Evolutionary conservation across 2,888 invertebrate species (phyloP).

Genomic region (Antitype chi): DNA sequence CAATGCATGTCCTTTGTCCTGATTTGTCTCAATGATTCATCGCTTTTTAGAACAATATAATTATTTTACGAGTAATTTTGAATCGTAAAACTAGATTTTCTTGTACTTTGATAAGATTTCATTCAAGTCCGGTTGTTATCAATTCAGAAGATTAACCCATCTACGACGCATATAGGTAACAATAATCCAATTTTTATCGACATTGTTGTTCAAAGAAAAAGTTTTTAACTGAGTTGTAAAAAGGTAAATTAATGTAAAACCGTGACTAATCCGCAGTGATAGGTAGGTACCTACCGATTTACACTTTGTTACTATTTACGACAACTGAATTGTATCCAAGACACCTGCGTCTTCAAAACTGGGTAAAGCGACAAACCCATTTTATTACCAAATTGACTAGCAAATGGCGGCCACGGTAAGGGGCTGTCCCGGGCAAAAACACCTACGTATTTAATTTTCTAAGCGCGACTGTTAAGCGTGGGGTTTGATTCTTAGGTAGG

Average conservation of each 20-base stretch:
- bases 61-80: background rate
- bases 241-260: background rate
- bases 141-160: slow-evolving; percentile 3
- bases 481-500: background rate
- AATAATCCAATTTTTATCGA: background rate
- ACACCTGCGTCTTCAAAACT: slow-evolving; percentile 37
- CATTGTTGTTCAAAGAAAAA: background rate
- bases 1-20: slow-evolving; percentile 53
- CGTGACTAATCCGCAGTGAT: background rate
- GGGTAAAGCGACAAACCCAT: background rate
- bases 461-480: background rate
- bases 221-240: background rate
- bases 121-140: slow-evolving; percentile 35
- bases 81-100: slow-evolving; percentile 14
- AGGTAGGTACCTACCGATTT: slow-evolving; percentile 18
- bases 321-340: slow-evolving; percentile 8
- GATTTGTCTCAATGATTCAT: slow-evolving; percentile 43
- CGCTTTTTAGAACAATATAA: slow-evolving; percentile 21
- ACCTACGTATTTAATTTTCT: background rate
- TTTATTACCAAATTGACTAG: no score
- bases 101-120: slow-evolving; percentile 26
- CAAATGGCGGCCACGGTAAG: background rate
- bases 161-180: background rate
- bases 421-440: background rate
- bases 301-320: slow-evolving; percentile 27